Conservation (phyloP, 1,140 invertebrate species). For the Anthonomus grandis region DNA sequence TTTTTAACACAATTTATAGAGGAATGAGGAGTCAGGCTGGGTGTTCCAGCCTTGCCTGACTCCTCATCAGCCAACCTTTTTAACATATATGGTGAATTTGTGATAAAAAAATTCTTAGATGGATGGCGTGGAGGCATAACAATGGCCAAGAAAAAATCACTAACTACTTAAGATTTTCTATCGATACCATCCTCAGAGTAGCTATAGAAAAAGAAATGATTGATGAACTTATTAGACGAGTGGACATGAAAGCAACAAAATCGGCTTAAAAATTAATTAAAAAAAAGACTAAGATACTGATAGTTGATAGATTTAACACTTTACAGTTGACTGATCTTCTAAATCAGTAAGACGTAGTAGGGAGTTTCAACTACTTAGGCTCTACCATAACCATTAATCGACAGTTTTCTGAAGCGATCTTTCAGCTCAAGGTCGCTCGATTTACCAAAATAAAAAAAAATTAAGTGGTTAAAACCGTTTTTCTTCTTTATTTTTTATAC, state of each 20-base stretch:
- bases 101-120: not conserved
- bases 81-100: not conserved
- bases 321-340: too few species aligned
- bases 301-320: too few species aligned
- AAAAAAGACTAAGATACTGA: too few species aligned
- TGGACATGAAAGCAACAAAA: not conserved
- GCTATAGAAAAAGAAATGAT: too few species aligned
- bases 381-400: not conserved
- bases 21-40: not conserved
- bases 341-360: not conserved
- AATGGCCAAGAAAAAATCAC: not conserved
- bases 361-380: not conserved
- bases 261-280: not conserved
- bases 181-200: too few species aligned
- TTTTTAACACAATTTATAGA: not conserved
- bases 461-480: too few species aligned
- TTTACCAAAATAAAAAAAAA: too few species aligned
- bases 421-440: not conserved
- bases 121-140: not conserved
- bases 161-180: not conserved
- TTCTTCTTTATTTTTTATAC: too few species aligned
- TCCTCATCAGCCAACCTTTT: not conserved
- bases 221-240: too few species aligned
- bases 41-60: too few species aligned
- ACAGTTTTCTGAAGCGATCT: not conserved